phyloP scores from a whole-genome alignment of 2,113 vertebrate genomes.

The Corynorhinus townsendii region DNA sequence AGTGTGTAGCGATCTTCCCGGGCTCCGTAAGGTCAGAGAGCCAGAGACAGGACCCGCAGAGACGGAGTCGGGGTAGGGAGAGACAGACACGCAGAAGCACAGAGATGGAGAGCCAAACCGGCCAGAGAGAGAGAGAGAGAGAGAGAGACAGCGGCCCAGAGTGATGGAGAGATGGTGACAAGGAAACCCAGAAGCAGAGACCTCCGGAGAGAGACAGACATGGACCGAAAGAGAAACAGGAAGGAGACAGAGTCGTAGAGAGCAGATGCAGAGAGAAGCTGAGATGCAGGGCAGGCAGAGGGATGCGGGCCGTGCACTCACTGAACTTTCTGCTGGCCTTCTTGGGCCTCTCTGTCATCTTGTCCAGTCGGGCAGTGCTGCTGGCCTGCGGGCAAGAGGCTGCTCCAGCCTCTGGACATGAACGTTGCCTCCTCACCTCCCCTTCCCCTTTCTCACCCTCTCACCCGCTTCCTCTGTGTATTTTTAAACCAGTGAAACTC shows the following conservation, averaged over 20 bases:
- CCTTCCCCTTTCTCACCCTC: constrained; percentile 68
- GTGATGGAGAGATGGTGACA: neutral
- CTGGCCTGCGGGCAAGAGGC: neutral
- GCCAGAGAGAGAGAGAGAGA: neutral
- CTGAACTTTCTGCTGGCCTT: constrained; percentile 81
- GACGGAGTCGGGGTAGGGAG: no score
- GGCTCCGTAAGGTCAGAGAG: no score
- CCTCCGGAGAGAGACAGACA: neutral
- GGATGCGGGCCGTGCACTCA: constrained; percentile 68
- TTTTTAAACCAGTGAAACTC: constrained; percentile 69
- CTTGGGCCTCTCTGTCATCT: constrained; percentile 79
- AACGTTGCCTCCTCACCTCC: constrained; percentile 55
- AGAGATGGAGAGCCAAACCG: neutral
- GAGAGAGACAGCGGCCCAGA: rapidly evolving
- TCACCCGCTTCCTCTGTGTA: constrained; percentile 77
- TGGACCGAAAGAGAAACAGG: constrained; percentile 37
- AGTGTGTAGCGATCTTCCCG: neutral
- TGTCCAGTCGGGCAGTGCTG: rapidly evolving
- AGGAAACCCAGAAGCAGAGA: neutral
- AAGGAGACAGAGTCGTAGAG: neutral
- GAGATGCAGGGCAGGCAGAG: neutral
- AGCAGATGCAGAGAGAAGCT: neutral
- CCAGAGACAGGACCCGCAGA: no score
- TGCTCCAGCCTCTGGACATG: neutral
- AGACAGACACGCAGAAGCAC: neutral